These are phyloP conservation scores for Calonectris borealis DNA, from an alignment of 2,113 vertebrate genomes.

Conservation along the genomic window DNA sequence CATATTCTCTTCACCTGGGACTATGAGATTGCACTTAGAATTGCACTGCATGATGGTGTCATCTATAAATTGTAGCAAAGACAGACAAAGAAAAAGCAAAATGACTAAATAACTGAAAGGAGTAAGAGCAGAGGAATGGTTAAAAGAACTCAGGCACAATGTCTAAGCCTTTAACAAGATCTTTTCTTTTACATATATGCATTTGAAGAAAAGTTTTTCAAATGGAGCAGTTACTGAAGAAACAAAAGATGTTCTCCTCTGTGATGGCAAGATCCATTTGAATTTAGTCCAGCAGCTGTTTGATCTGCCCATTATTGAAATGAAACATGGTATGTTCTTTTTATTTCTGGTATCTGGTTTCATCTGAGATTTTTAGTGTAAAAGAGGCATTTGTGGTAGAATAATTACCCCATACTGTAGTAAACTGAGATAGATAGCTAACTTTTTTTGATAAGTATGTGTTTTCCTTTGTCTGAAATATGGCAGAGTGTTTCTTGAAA, in stretches of 20 bases:
- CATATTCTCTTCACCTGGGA: not conserved
- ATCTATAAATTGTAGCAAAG: not conserved
- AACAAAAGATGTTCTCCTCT: conserved; percentile 84
- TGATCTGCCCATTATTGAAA: conserved; percentile 81
- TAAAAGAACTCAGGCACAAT: not conserved
- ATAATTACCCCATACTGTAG: not conserved
- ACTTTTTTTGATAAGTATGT: not conserved
- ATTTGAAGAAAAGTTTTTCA: conserved; percentile 81
- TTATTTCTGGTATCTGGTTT: not conserved
- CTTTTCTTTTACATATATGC: conserved; percentile 43
- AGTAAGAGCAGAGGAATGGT: not conserved
- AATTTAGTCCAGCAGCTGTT: conserved; percentile 83
- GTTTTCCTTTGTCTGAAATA: not conserved
- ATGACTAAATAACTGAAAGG: not conserved
- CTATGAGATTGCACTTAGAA: not conserved
- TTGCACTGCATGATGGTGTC: not conserved
- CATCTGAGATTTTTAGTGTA: not conserved
- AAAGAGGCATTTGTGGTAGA: not conserved
- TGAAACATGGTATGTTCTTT: conserved; percentile 82
- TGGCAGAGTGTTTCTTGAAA: not conserved
- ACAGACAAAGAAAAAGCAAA: not conserved
- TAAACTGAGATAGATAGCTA: not conserved
- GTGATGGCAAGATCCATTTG: conserved; percentile 83
- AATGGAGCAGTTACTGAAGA: conserved; percentile 85
- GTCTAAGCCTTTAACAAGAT: conserved; percentile 16